Evolutionary conservation across 2,113 vertebrate species (phyloP).

Genomic region (Catharus minimus): DNA sequence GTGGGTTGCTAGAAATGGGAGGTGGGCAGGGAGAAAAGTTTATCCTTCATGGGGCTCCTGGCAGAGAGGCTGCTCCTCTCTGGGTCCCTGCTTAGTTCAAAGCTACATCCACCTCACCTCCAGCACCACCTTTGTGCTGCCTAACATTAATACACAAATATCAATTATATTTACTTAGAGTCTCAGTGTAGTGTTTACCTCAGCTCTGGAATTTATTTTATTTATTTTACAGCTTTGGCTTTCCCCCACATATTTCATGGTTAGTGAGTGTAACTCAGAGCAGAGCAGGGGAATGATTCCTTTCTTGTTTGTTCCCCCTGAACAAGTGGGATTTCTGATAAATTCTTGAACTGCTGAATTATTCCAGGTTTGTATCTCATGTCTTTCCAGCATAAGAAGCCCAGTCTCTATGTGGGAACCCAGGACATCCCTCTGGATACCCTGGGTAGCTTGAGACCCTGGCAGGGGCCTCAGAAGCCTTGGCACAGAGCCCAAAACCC

Average conservation of each 20-base stretch:
- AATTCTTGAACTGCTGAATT: neutral
- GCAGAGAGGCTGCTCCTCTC: neutral
- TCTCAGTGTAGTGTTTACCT: neutral
- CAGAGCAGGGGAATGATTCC: neutral
- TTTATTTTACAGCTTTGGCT: neutral
- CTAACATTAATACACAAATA: neutral
- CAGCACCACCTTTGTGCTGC: neutral
- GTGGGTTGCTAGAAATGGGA: neutral
- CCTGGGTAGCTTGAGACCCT: no score
- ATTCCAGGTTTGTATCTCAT: neutral
- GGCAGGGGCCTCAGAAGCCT: no score
- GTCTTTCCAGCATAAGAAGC: neutral
- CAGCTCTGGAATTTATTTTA: neutral
- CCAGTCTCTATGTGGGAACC: neutral
- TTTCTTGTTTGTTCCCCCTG: neutral
- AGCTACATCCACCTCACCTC: neutral
- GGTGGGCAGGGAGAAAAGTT: neutral
- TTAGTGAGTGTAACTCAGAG: neutral
- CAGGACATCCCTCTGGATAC: no score
- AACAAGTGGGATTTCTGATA: neutral
- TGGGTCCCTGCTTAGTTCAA: neutral
- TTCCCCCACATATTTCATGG: neutral
- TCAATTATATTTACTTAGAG: neutral
- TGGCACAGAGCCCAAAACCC: no score
- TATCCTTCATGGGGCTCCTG: neutral